Evolutionary conservation across 2,888 invertebrate genomes (phyloP).

Genomic region (Scaptomyza polygonia): DNA sequence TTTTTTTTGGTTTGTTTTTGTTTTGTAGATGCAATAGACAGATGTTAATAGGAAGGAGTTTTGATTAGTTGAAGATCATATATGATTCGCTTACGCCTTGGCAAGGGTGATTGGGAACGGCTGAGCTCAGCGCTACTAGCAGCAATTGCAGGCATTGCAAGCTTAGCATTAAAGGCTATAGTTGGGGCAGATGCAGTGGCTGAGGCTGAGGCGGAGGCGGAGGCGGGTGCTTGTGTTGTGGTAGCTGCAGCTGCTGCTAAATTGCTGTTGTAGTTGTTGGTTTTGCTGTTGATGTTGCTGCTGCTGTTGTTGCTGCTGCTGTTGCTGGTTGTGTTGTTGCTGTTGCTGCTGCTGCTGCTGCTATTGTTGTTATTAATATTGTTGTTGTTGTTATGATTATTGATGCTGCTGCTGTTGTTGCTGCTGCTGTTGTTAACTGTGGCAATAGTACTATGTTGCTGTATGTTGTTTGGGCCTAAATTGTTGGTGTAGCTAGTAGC

Average conservation of each 20-base stretch:
- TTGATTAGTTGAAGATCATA: constrained; percentile 28
- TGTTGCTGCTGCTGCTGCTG: constrained; percentile 46
- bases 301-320: constrained; percentile 44
- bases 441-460: constrained; percentile 28
- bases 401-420: constrained; percentile 26
- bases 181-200: constrained; percentile 53
- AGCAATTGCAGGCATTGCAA: constrained; percentile 71
- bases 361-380: constrained; percentile 39
- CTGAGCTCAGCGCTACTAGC: constrained; percentile 76
- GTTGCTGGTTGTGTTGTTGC: constrained; percentile 39
- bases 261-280: constrained; percentile 32
- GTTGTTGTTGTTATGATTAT: constrained; percentile 30
- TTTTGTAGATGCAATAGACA: constrained; percentile 16
- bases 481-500: constrained; percentile 34
- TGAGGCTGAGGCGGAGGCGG: constrained; percentile 26
- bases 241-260: constrained; percentile 27
- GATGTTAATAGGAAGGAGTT: constrained; percentile 16
- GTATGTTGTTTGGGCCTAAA: constrained; percentile 38
- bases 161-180: constrained; percentile 65
- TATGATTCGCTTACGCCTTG: constrained; percentile 80
- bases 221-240: constrained; percentile 49
- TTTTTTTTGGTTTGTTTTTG: background rate
- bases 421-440: constrained; percentile 54
- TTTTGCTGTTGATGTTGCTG: constrained; percentile 55
- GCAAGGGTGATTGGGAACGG: constrained; percentile 84